Percentiles rank a stretch among this genome's conserved stretches.
Conservation (phyloP, 2,113 vertebrate genomes). For the Oriolus oriolus region DNA sequence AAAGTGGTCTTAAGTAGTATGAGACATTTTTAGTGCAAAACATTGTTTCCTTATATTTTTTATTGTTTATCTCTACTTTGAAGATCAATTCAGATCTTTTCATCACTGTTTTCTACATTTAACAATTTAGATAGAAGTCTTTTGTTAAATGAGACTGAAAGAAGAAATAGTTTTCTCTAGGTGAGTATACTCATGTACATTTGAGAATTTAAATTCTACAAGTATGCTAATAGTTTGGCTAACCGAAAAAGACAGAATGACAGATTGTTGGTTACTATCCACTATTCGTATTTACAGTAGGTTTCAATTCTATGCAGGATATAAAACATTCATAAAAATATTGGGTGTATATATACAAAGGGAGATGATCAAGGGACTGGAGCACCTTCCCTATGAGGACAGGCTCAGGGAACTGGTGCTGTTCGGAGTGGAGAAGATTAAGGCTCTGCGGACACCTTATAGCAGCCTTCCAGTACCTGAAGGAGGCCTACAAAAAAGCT, state of each 20-base stretch:
- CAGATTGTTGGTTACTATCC: background rate
- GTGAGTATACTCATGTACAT: background rate
- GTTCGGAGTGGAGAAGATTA: background rate
- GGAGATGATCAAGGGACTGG: background rate
- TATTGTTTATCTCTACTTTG: background rate
- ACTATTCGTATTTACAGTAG: background rate
- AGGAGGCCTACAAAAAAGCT: background rate
- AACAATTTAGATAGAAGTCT: background rate
- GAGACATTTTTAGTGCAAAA: background rate
- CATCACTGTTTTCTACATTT: background rate
- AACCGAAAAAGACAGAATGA: background rate
- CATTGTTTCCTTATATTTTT: background rate
- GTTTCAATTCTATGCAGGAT: background rate
- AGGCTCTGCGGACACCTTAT: rapidly evolving
- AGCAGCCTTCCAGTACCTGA: background rate
- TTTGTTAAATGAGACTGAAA: background rate
- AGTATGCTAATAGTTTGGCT: background rate
- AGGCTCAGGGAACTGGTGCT: background rate
- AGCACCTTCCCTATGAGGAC: background rate
- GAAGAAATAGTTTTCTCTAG: background rate
- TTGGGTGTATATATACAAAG: rapidly evolving
- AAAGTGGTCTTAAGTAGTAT: background rate
- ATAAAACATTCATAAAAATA: background rate
- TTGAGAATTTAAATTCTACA: background rate
- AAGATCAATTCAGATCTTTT: background rate